Base-by-base conservation (phyloP, 2,113 vertebrate species). In the Dipodomys stephensi region DNA sequence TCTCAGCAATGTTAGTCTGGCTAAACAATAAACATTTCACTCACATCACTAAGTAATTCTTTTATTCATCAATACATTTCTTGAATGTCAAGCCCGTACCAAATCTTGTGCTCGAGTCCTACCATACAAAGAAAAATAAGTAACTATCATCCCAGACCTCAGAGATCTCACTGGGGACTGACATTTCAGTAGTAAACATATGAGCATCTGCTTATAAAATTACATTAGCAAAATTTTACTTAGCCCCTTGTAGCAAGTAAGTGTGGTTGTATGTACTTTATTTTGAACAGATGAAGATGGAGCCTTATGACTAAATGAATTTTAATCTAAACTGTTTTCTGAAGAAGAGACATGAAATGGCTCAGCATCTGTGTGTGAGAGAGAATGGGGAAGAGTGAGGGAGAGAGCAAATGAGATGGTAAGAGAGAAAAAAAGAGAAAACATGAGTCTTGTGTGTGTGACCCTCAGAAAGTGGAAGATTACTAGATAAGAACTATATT, bases 301-400 rank as follows among this genome's bases (percentile, higher is more conserved):
- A 94, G 28, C 49, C 27, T 86, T 88, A 49, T 67, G n/a, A 65
- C 4, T 81, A 93, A 92, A 32, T 80, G 23, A 19, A 69, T 83
- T 88, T 85, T 84, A 87, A 94, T 87, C 4, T 90, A 87, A 92
- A 82, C 39, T 96, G 22, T 84, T 12, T 92, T 96, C 6, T 30
- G 64, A 92, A 82, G 44, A 90, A 84, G 27, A 86, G 39, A 88
- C 90, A 64, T 88, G 22, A 87, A 68, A 74, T 85, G 60, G 90
- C 69, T 92, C 53, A 67, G 15, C 16, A 22, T 62, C 30, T 82
- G 12, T 49, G 32, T 80, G 27, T 77, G 18, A 49, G 49, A 49
- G 12, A 49, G 49, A 49, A 49, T 27, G 39, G 27, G 23, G 77
- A 8, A 76, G 57, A 32, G 67, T 39, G 8, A 39, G 12, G 16